These are phyloP conservation scores for Platanista minor DNA, from an alignment of 2,113 vertebrate genomes.

Conservation along the genomic window DNA sequence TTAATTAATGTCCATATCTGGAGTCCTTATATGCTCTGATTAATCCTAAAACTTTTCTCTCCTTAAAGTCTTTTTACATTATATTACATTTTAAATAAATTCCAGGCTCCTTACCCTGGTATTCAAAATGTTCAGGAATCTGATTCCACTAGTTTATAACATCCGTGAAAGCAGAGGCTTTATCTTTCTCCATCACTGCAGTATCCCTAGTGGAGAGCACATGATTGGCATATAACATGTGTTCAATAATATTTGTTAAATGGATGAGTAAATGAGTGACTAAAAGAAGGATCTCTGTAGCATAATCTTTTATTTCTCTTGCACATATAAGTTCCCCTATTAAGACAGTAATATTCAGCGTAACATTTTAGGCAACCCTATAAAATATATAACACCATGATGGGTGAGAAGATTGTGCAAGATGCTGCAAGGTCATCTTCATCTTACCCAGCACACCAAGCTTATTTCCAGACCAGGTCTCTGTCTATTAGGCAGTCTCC, in stretches of 20 bases:
- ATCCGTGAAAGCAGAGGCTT: not conserved
- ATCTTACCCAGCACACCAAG: not conserved
- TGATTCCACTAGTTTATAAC: not conserved
- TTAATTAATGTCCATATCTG: not conserved
- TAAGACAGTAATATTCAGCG: not conserved
- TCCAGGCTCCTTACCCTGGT: not conserved
- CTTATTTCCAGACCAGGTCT: not conserved
- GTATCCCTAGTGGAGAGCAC: not conserved
- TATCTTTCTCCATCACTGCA: not conserved
- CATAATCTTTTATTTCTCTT: not conserved
- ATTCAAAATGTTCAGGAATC: not conserved
- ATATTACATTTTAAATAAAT: not conserved
- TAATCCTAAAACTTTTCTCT: not conserved
- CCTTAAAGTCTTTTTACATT: not conserved
- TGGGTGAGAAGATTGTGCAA: not conserved
- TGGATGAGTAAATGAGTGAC: not conserved
- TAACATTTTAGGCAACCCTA: not conserved
- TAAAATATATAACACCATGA: not conserved
- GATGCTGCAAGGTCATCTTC: too few relatives aligned
- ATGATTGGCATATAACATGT: not conserved
- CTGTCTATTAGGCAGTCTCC: not conserved
- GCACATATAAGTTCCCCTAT: not conserved
- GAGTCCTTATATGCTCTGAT: not conserved
- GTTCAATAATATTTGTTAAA: not conserved
- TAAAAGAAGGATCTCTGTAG: not conserved